Percentiles rank a stretch among this genome's conserved stretches.
phyloP scores from a whole-genome alignment of 2,888 invertebrate genomes.

The Mamestra brassicae region DNA sequence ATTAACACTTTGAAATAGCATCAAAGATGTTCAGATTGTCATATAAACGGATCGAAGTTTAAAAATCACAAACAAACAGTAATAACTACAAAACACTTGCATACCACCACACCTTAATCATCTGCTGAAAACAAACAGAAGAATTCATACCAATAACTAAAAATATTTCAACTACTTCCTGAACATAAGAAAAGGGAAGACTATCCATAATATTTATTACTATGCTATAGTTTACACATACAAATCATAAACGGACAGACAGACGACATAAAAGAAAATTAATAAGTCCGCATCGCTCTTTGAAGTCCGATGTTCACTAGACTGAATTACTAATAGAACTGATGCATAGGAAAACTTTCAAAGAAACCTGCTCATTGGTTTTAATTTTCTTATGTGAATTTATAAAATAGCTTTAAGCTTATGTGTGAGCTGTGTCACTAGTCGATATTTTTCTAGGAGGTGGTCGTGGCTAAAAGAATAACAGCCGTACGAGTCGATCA shows the following conservation, averaged over 20 bases:
- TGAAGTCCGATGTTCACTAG: conserved; percentile 57
- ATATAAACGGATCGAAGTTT: no score
- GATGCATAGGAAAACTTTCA: conserved; percentile 45
- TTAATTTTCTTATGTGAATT: conserved; percentile 9
- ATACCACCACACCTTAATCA: not conserved
- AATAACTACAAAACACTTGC: conserved; percentile 12
- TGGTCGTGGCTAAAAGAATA: no score
- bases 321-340: conserved; percentile 51
- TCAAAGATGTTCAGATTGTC: no score
- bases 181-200: not conserved
- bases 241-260: conserved; percentile 42
- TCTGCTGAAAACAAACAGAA: not conserved
- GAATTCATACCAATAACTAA: not conserved
- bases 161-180: conserved; percentile 15
- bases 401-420: not conserved
- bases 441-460: not conserved
- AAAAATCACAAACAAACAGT: not conserved
- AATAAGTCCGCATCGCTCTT: conserved; percentile 53
- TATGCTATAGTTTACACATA: conserved; percentile 7
- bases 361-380: conserved; percentile 41
- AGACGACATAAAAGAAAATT: conserved; percentile 57
- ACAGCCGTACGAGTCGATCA: no score
- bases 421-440: not conserved
- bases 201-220: conserved; percentile 20
- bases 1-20: no score